Evolutionary conservation across 2,797 vertebrate species (phyloP).

Genomic region (Enteromius mattozi): DNA sequence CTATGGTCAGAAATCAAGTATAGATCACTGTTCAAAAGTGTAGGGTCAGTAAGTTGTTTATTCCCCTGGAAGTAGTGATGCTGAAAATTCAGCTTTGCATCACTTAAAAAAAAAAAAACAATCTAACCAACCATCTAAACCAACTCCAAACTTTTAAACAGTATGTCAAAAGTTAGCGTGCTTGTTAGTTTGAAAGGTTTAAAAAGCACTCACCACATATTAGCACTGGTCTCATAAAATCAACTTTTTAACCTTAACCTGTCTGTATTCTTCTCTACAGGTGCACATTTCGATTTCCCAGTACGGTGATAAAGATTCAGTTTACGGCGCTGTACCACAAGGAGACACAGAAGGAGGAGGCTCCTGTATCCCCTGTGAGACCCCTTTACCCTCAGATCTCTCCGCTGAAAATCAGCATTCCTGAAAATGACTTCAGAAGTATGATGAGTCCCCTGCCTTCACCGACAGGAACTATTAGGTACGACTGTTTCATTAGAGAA

Average conservation of each 20-base stretch:
- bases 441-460: slow-evolving; percentile 93
- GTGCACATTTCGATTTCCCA: slow-evolving; percentile 96
- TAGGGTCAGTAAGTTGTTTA: background rate
- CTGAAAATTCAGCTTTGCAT: background rate
- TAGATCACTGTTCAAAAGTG: background rate
- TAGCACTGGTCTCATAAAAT: background rate
- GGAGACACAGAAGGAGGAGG: slow-evolving; percentile 82
- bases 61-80: too few relatives aligned
- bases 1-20: background rate
- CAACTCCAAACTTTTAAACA: background rate
- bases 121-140: background rate
- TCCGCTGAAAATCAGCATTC: slow-evolving; percentile 97
- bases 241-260: background rate
- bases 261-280: slow-evolving; percentile 68
- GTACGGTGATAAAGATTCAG: slow-evolving; percentile 97
- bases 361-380: slow-evolving; percentile 79
- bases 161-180: background rate
- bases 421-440: slow-evolving; percentile 91
- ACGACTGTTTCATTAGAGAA: slow-evolving; percentile 42
- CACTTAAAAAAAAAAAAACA: background rate
- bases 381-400: slow-evolving; percentile 95
- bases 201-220: background rate
- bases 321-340: slow-evolving; percentile 88
- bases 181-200: background rate
- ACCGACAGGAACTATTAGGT: slow-evolving; percentile 98